Percentiles rank a stretch among this genome's conserved stretches.
phyloP scores from a whole-genome alignment of 2,888 invertebrate genomes.

The Halictus ligatus region DNA sequence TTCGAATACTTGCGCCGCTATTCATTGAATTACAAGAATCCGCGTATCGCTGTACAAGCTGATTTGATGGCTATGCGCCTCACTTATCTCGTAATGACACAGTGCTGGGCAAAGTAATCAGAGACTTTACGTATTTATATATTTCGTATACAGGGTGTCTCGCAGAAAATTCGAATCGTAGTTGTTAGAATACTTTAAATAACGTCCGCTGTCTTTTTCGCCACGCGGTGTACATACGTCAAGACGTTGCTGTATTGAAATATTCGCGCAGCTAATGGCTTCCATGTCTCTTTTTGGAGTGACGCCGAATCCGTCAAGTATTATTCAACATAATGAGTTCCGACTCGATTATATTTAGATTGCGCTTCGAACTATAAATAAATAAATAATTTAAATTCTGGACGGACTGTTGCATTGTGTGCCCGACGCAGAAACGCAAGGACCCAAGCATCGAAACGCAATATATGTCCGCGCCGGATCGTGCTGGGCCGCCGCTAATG shows the following conservation, averaged over 20 bases:
- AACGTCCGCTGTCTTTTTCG: not conserved
- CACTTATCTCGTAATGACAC: not conserved
- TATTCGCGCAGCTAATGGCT: not conserved
- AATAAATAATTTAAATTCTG: not conserved
- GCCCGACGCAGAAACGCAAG: not conserved
- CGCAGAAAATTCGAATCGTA: no score
- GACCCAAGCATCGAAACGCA: slow-evolving; percentile 27
- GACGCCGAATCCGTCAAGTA: not conserved
- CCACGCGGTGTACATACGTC: not conserved
- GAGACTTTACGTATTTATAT: no score
- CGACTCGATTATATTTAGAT: not conserved
- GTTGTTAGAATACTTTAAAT: not conserved
- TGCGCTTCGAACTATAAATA: not conserved
- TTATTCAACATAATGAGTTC: not conserved
- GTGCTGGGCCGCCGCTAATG: slow-evolving; percentile 33
- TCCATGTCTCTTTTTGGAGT: not conserved
- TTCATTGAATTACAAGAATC: not conserved
- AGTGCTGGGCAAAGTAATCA: no score
- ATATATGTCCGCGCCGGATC: slow-evolving; percentile 27
- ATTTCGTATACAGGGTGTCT: no score
- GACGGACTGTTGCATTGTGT: not conserved
- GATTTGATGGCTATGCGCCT: not conserved
- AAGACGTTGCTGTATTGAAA: not conserved
- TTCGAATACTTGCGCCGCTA: not conserved
- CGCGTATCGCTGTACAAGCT: not conserved